These are phyloP conservation scores for Ammodytes dubius DNA, from an alignment of 2,113 vertebrate genomes.

Conservation along the genomic window DNA sequence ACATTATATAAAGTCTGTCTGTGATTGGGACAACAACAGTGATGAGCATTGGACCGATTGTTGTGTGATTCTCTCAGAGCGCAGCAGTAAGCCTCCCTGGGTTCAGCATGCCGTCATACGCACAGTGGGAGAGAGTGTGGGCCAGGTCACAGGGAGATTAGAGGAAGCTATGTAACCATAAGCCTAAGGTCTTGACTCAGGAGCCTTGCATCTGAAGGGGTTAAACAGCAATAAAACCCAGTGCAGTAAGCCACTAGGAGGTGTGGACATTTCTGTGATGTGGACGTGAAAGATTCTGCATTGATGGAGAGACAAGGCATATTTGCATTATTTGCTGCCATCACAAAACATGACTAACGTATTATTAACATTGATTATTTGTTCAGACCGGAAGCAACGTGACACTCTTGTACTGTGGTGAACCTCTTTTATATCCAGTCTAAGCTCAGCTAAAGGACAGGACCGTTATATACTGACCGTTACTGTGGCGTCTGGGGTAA, in stretches of 20 bases:
- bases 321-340: no score
- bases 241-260: neutral
- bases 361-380: no score
- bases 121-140: conserved; percentile 14
- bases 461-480: no score
- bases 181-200: conserved; percentile 37
- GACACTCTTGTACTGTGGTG: no score
- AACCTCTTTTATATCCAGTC: no score
- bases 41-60: conserved; percentile 19
- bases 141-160: conserved; percentile 64
- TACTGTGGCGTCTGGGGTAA: no score
- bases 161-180: conserved; percentile 72
- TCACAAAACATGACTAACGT: no score
- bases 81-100: conserved; percentile 36
- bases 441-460: no score
- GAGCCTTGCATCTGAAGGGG: conserved; percentile 48
- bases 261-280: no score
- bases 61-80: neutral
- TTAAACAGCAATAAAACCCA: conserved; percentile 68
- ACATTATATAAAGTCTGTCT: conserved; percentile 16
- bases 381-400: no score
- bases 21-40: neutral
- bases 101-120: conserved; percentile 16
- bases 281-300: no score
- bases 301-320: no score